Conservation (phyloP, 2,113 vertebrate species). For the Sapayoa aenigma region DNA sequence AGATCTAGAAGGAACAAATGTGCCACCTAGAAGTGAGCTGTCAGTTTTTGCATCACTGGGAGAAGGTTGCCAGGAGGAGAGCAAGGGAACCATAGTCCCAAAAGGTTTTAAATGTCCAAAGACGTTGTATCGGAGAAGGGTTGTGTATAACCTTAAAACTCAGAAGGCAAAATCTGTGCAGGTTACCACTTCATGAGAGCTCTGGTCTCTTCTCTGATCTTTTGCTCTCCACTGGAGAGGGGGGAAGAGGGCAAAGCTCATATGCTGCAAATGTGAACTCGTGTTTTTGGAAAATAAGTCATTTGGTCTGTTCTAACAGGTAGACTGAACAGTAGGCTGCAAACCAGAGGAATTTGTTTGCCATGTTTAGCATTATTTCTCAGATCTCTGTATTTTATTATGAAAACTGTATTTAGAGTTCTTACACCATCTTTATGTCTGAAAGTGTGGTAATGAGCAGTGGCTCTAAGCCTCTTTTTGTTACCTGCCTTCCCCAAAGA, state of each 20-base stretch:
- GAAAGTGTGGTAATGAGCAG: neutral
- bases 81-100: too few relatives aligned
- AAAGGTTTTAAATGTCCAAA: too few relatives aligned
- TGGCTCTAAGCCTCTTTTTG: constrained; percentile 17
- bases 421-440: neutral
- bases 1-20: neutral
- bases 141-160: neutral
- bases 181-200: neutral
- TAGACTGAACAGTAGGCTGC: neutral
- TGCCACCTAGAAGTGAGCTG: neutral
- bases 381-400: neutral
- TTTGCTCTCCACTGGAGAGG: neutral
- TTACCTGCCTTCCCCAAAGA: constrained; percentile 19
- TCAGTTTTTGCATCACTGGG: neutral
- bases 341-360: neutral
- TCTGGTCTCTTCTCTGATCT: neutral
- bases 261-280: neutral
- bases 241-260: neutral
- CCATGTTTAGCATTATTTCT: neutral
- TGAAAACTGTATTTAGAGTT: neutral
- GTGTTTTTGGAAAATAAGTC: neutral
- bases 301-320: neutral
- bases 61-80: neutral
- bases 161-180: neutral
- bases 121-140: neutral